phyloP scores from a whole-genome alignment of 2,797 vertebrate species.

The Poeciliopsis presidionis region DNA sequence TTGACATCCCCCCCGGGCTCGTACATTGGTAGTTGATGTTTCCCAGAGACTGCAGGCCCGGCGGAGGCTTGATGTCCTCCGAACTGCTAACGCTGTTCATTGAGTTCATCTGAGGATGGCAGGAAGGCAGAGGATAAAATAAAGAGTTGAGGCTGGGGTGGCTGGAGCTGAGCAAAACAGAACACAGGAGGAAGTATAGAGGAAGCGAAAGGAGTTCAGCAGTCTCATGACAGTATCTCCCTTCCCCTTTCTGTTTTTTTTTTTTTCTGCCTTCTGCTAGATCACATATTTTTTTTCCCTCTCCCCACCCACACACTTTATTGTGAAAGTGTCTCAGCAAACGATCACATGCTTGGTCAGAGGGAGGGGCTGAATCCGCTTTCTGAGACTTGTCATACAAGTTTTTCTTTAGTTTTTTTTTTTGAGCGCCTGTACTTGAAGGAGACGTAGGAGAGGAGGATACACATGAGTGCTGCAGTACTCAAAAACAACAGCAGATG shows the following conservation, averaged over 20 bases:
- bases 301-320: constrained; percentile 56
- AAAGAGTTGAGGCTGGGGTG: constrained; percentile 37
- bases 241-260: constrained; percentile 47
- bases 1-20: constrained; percentile 91
- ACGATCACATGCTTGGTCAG: constrained; percentile 62
- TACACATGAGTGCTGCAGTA: constrained; percentile 31
- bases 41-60: constrained; percentile 85
- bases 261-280: constrained; percentile 55
- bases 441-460: constrained; percentile 27
- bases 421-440: constrained; percentile 31
- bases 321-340: constrained; percentile 62
- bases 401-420: constrained; percentile 52
- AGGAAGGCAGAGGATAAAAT: constrained; percentile 45
- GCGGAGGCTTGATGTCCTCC: constrained; percentile 92
- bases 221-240: constrained; percentile 55
- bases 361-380: constrained; percentile 49
- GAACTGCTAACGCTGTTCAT: constrained; percentile 88
- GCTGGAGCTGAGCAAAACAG: constrained; percentile 21
- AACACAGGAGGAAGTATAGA: constrained; percentile 49
- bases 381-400: constrained; percentile 58
- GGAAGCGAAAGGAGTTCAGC: constrained; percentile 46
- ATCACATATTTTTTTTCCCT: constrained; percentile 28
- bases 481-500: constrained; percentile 48
- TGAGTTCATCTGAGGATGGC: constrained; percentile 83
- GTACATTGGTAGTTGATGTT: constrained; percentile 90